Evolutionary conservation across 2,797 vertebrate species (phyloP).

Genomic region (Micromesistius poutassou): DNA sequence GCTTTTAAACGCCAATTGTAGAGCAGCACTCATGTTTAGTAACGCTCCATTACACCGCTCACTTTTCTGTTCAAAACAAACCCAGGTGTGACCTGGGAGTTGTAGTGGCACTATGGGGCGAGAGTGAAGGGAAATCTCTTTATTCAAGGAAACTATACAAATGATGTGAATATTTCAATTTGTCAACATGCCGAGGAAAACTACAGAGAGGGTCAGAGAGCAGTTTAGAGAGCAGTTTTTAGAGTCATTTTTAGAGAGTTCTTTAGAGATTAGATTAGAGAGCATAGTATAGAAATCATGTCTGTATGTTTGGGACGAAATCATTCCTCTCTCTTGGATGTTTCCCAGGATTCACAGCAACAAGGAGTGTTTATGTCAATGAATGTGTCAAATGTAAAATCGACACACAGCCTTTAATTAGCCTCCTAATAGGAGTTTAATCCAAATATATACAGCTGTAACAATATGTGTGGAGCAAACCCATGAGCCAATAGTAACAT

Average conservation of each 20-base stretch:
- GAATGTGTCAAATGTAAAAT: neutral
- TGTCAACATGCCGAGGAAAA: neutral
- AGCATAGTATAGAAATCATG: slow-evolving; percentile 20
- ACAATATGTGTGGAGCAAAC: slow-evolving; percentile 1
- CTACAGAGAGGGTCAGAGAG: neutral
- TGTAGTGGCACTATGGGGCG: too few species aligned
- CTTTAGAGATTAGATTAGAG: neutral
- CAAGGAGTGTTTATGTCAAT: neutral
- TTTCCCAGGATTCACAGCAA: neutral
- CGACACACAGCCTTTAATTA: neutral
- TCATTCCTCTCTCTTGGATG: neutral
- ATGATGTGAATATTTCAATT: too few species aligned
- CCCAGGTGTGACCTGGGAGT: too few species aligned
- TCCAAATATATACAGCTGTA: slow-evolving; percentile 6
- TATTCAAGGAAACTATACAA: too few species aligned
- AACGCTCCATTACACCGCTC: neutral
- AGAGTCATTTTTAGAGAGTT: too few species aligned
- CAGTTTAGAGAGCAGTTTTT: neutral
- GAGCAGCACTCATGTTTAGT: neutral
- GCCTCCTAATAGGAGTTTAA: slow-evolving; percentile 6
- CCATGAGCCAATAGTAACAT: slow-evolving; percentile 6
- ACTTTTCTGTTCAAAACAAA: too few species aligned
- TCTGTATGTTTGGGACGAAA: neutral
- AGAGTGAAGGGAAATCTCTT: too few species aligned
- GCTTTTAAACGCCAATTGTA: too few species aligned